These are phyloP conservation scores for Neelides folsomi DNA, from an alignment of 2,888 invertebrate species.

Conservation along the genomic window DNA sequence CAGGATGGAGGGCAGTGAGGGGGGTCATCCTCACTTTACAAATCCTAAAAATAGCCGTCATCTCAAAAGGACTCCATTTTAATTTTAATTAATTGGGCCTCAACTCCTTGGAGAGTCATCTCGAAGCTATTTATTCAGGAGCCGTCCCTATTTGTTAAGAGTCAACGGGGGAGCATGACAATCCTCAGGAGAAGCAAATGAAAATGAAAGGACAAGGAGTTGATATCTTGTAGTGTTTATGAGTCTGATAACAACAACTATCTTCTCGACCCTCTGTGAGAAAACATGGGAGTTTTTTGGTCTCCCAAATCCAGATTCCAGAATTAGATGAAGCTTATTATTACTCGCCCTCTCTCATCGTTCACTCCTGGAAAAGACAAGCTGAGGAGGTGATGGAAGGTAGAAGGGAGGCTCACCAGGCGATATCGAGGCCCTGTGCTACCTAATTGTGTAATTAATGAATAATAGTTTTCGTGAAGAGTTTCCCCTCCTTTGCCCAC, in stretches of 20 bases:
- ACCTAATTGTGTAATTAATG: conserved; percentile 20
- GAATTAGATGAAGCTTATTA: neutral
- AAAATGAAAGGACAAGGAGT: conserved; percentile 7
- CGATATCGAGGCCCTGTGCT: no score
- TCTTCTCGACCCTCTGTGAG: conserved; percentile 1
- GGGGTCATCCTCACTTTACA: no score
- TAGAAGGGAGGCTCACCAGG: no score
- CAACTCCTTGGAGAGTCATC: conserved; percentile 24
- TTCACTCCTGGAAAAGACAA: no score
- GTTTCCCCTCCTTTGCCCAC: conserved; percentile 6
- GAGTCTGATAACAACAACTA: neutral
- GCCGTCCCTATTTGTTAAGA: conserved; percentile 14
- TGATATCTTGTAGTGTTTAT: no score
- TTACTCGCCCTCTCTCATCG: no score
- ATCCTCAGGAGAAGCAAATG: conserved; percentile 3
- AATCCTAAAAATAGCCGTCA: no score
- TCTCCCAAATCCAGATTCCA: conserved; percentile 2
- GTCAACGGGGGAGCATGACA: conserved; percentile 23
- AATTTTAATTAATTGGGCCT: conserved; percentile 30
- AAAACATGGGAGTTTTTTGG: neutral
- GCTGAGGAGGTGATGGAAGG: no score
- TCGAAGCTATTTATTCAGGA: conserved; percentile 15
- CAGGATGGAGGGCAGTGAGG: no score
- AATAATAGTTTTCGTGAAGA: conserved; percentile 20
- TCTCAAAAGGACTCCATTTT: neutral